These are phyloP conservation scores for Toxotes lorentzi DNA, from an alignment of 2,797 vertebrate genomes.

Conservation along the genomic window DNA sequence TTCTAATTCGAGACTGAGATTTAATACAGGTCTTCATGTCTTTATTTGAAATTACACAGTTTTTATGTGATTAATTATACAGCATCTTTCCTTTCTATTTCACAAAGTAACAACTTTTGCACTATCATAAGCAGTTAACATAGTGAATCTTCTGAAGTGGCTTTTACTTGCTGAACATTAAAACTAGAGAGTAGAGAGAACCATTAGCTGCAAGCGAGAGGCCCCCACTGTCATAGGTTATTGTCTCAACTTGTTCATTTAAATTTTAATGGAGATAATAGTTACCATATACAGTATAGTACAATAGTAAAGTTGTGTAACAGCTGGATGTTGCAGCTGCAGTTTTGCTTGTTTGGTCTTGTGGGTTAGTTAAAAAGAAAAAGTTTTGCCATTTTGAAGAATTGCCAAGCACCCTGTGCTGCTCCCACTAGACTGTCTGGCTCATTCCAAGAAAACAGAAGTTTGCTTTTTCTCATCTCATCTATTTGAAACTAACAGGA, in stretches of 20 bases:
- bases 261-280: constrained; percentile 12
- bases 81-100: neutral
- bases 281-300: neutral
- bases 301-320: neutral
- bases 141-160: constrained; percentile 24
- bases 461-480: constrained; percentile 22
- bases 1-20: neutral
- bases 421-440: constrained; percentile 25
- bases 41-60: neutral
- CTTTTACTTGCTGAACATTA: constrained; percentile 28
- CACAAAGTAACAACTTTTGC: neutral
- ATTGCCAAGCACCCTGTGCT: constrained; percentile 21
- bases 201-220: constrained; percentile 24
- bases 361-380: constrained; percentile 21
- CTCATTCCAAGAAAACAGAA: constrained; percentile 11
- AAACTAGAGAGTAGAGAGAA: constrained; percentile 11
- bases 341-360: constrained; percentile 26
- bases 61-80: neutral
- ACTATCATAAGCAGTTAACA: constrained; percentile 17
- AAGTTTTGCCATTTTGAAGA: constrained; percentile 17
- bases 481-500: constrained; percentile 37
- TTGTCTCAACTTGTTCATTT: constrained; percentile 21
- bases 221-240: neutral
- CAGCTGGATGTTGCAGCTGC: neutral
- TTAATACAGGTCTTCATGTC: neutral